Conservation (phyloP, 2,797 vertebrate genomes). For the Acanthurus lineatus region DNA sequence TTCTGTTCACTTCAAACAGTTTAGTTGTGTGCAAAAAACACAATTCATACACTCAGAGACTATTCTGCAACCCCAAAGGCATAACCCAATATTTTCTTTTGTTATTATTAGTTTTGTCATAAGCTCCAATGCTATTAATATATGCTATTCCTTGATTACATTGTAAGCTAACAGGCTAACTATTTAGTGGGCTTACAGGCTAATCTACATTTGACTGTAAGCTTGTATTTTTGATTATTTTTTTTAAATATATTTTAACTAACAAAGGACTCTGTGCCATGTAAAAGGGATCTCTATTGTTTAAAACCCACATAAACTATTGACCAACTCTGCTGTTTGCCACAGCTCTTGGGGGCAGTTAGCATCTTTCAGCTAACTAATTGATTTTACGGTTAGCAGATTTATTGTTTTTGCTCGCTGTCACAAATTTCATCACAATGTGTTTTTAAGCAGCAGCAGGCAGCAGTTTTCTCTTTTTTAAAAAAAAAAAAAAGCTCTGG, state of each 20-base stretch:
- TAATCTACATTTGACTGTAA: constrained; percentile 7
- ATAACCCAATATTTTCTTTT: background rate
- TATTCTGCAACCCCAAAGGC: background rate
- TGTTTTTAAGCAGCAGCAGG: background rate
- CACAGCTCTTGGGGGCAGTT: background rate
- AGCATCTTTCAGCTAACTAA: background rate
- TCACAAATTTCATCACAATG: background rate
- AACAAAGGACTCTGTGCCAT: background rate
- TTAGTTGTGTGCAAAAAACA: background rate
- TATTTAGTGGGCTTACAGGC: background rate
- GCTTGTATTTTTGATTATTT: background rate
- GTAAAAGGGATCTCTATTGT: background rate
- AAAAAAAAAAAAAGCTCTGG: background rate
- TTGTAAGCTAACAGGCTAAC: constrained; percentile 5
- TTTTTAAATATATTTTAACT: background rate
- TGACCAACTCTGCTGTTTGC: background rate
- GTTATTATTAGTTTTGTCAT: background rate
- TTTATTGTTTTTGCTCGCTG: background rate
- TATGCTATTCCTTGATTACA: background rate
- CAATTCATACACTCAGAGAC: background rate
- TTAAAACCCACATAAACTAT: background rate
- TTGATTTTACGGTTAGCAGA: background rate
- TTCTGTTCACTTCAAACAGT: constrained; percentile 1
- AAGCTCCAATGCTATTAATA: background rate
- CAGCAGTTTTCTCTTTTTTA: background rate